Base-by-base conservation (phyloP, 2,888 invertebrate genomes). In the Netelia inedita region DNA sequence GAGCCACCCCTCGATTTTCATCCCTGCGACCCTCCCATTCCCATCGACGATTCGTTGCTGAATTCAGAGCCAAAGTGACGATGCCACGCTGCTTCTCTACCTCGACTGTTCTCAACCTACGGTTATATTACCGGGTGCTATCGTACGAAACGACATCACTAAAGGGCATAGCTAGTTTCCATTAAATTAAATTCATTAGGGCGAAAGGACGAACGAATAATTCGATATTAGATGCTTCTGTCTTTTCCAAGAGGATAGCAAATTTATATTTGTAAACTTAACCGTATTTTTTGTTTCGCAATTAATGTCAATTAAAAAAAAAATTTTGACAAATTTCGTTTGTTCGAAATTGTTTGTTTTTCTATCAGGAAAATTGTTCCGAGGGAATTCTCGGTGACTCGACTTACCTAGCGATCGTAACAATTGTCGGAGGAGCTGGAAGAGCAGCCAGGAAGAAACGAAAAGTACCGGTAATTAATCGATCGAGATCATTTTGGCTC, bases 361-460 rank as follows among this genome's bases (percentile, higher is more conserved):
- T 28, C 6, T 35, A n/a, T 35, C 6, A 35, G 0, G 35, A 35
- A 35, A 35, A 35, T 35, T 3, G 6, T 35, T 8, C 8, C 35
- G 6, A 35, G 35, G 1, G 35, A 35, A 35, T 35, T 35, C n/a
- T 19, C 1, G 63, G 21, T 19, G 59, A 41, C 3, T 71, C 9
- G 50, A 53, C 79, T 75, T 76, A 91, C 92, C 93, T 95, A 0
- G 98, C 96, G 68, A 98, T 95, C 0, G 98, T 98, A 61, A 98
- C 95, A 35, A 97, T 93, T 0, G 96, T 96, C 1, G 97, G 97
- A 5, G 95, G 94, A 53, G 94, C 93, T 0, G 96, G 95, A n/a
- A 96, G 90, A 72, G 94, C 91, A 73, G 94, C 93, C 88, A 97
- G 92, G 90, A 98, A 94, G 19, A 94, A 93, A 90, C 95, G 93